These are phyloP conservation scores for Brachionus calyciflorus DNA, from an alignment of 1,140 invertebrate species.

Conservation along the genomic window DNA sequence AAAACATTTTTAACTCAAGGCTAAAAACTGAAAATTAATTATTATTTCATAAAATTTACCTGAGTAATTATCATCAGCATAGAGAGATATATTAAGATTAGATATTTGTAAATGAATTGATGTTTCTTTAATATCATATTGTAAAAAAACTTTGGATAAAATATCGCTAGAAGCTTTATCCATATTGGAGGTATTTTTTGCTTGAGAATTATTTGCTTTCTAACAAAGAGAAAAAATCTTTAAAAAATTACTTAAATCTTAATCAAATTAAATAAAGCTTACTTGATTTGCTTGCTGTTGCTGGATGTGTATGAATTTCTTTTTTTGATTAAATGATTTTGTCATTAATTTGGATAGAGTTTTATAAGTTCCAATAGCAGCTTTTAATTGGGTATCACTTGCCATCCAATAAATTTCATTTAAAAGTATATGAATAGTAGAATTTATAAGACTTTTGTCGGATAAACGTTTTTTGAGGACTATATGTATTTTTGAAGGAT, in stretches of 20 bases:
- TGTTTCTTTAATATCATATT: slow-evolving; percentile 90
- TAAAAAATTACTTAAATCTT: not conserved
- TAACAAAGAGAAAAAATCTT: not conserved
- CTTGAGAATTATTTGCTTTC: slow-evolving; percentile 45
- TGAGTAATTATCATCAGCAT: slow-evolving; percentile 78
- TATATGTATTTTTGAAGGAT: slow-evolving; percentile 88
- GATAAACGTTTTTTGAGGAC: slow-evolving; percentile 88
- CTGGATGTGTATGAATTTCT: slow-evolving; percentile 75
- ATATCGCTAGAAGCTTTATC: slow-evolving; percentile 50
- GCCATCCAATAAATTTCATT: slow-evolving; percentile 97
- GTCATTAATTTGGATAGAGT: slow-evolving; percentile 64
- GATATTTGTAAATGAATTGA: slow-evolving; percentile 93
- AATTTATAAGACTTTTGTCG: slow-evolving; percentile 88
- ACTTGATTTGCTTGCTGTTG: slow-evolving; percentile 66
- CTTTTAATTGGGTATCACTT: slow-evolving; percentile 91
- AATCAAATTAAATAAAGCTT: not conserved
- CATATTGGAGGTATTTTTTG: slow-evolving; percentile 50
- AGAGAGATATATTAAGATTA: slow-evolving; percentile 90
- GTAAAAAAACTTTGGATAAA: slow-evolving; percentile 72
- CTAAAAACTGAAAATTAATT: no score
- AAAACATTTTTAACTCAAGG: no score
- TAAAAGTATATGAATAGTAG: slow-evolving; percentile 82
- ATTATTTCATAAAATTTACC: slow-evolving; percentile 68
- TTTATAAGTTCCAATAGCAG: slow-evolving; percentile 70
- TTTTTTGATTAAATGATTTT: slow-evolving; percentile 80